phyloP scores from a whole-genome alignment of 2,113 vertebrate genomes.

The Pygathrix nemaeus region DNA sequence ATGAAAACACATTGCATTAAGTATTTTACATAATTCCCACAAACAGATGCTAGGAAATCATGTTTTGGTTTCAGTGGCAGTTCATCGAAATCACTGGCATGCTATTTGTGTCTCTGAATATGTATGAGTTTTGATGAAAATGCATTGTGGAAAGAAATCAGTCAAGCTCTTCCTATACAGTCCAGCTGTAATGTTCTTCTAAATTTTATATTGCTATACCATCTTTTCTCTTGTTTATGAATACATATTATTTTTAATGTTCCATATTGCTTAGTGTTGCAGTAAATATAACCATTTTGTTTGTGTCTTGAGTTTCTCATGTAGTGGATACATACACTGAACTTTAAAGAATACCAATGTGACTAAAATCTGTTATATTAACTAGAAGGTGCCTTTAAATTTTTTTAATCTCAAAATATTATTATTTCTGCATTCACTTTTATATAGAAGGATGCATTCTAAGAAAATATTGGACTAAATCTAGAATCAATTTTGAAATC shows the following conservation, averaged over 20 bases:
- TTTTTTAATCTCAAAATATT: neutral
- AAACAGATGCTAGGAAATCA: conserved; percentile 31
- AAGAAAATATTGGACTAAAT: neutral
- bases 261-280: neutral
- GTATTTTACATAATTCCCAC: conserved; percentile 45
- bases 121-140: conserved; percentile 54
- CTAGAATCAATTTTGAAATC: neutral
- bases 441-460: neutral
- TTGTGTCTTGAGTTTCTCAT: conserved; percentile 19
- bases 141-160: conserved; percentile 32
- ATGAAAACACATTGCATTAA: conserved; percentile 37
- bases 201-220: neutral
- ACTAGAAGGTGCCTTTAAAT: neutral
- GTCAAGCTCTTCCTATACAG: neutral
- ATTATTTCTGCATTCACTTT: conserved; percentile 15
- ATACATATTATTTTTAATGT: conserved; percentile 44
- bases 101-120: conserved; percentile 43
- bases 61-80: neutral
- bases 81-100: neutral
- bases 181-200: conserved; percentile 26
- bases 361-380: neutral
- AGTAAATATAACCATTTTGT: neutral
- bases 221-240: conserved; percentile 47
- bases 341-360: neutral
- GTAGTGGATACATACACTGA: neutral